Conservation (phyloP, 2,888 invertebrate species). For the Polyploca ridens region DNA sequence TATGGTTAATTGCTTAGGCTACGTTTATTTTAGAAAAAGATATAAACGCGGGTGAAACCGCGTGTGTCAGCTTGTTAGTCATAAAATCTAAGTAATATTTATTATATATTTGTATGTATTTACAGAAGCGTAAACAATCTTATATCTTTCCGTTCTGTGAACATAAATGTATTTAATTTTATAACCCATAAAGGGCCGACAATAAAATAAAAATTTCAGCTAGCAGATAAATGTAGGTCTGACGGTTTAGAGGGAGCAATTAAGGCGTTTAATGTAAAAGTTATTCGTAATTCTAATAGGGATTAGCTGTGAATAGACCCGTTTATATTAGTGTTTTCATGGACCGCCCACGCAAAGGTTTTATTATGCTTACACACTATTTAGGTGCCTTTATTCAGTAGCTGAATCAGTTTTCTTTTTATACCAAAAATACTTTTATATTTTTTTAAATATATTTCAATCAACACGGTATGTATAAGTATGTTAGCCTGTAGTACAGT, state of each 20-base stretch:
- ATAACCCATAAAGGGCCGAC: conserved; percentile 29
- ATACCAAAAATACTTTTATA: background rate
- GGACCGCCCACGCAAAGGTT: conserved; percentile 7
- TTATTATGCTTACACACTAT: conserved; percentile 12
- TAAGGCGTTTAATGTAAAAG: conserved; percentile 27
- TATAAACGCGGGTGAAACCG: no score
- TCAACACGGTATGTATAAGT: background rate
- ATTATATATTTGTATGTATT: no score
- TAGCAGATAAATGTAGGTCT: conserved; percentile 17
- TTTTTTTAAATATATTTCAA: background rate
- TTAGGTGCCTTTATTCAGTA: background rate
- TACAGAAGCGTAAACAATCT: background rate
- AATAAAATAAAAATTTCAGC: conserved; percentile 22
- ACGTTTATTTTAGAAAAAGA: no score
- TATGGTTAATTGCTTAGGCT: no score
- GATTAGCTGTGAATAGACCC: conserved; percentile 28
- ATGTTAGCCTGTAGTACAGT: no score
- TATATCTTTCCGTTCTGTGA: background rate
- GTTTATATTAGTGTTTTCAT: conserved; percentile 20
- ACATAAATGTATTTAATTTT: conserved; percentile 25
- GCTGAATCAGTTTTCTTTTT: background rate
- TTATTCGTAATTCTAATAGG: conserved; percentile 23
- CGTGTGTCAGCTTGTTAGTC: no score
- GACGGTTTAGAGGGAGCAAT: conserved; percentile 31
- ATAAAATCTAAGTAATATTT: no score